phyloP scores from a whole-genome alignment of 2,888 invertebrate genomes.

The Machimus rusticus region DNA sequence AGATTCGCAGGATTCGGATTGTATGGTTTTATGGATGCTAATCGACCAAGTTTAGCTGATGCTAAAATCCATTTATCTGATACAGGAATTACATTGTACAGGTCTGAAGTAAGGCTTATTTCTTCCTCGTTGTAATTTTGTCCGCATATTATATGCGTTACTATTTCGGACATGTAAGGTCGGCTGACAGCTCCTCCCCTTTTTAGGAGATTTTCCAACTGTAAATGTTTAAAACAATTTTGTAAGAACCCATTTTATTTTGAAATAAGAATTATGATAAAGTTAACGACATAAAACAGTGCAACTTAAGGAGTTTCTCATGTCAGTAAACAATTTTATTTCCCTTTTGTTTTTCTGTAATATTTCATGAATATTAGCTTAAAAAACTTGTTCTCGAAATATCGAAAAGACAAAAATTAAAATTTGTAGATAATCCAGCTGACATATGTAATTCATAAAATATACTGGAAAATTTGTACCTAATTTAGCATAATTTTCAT shows the following conservation, averaged over 20 bases:
- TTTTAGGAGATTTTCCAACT: constrained; percentile 81
- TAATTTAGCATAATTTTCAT: too few relatives aligned
- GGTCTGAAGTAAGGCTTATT: constrained; percentile 87
- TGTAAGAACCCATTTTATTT: neutral
- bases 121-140: constrained; percentile 85
- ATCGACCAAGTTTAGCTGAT: constrained; percentile 68
- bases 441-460: too few relatives aligned
- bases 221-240: constrained; percentile 56
- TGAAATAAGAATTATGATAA: neutral
- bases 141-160: constrained; percentile 92
- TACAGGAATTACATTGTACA: constrained; percentile 92
- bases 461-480: too few relatives aligned
- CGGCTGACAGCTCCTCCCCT: constrained; percentile 88
- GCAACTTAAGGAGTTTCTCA: neutral
- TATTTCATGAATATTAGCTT: neutral
- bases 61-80: constrained; percentile 85
- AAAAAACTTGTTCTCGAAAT: too few relatives aligned
- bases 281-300: neutral
- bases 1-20: constrained; percentile 71
- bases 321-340: neutral
- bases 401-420: too few relatives aligned
- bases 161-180: constrained; percentile 88
- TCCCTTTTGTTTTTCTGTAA: neutral
- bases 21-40: constrained; percentile 78
- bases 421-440: too few relatives aligned